These are phyloP conservation scores for Microvelia longipes DNA, from an alignment of 1,140 invertebrate species.

Conservation along the genomic window DNA sequence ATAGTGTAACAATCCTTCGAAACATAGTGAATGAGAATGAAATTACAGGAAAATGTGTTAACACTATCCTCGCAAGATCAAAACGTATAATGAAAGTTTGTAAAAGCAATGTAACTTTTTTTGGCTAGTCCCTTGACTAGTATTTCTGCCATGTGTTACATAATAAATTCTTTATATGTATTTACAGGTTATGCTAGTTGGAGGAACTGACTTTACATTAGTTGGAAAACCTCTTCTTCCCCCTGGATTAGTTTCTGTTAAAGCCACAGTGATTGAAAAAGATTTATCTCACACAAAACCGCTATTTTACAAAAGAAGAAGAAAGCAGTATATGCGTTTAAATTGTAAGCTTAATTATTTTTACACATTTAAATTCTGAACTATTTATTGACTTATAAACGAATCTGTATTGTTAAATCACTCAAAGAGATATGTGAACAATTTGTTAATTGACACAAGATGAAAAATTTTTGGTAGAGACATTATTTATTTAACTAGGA, in stretches of 20 bases:
- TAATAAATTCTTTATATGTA: conserved; percentile 3
- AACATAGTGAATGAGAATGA: background rate
- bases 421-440: background rate
- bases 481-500: background rate
- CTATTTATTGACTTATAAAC: background rate
- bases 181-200: conserved; percentile 52
- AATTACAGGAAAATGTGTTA: background rate
- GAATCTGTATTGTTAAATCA: background rate
- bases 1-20: background rate
- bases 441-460: background rate
- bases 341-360: conserved; percentile 16
- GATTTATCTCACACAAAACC: conserved; percentile 69
- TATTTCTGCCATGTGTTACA: background rate
- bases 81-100: background rate
- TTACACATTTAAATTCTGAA: background rate
- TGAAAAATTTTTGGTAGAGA: background rate
- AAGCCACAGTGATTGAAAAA: conserved; percentile 80
- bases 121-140: background rate
- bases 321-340: conserved; percentile 21
- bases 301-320: conserved; percentile 18
- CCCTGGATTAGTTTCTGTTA: conserved; percentile 52
- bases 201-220: conserved; percentile 69
- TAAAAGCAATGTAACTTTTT: background rate
- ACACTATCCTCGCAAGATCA: background rate
- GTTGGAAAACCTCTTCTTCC: conserved; percentile 68